Percentiles rank a stretch among this genome's conserved stretches.
phyloP scores from a whole-genome alignment of 2,113 vertebrate genomes.

The Columba livia region DNA sequence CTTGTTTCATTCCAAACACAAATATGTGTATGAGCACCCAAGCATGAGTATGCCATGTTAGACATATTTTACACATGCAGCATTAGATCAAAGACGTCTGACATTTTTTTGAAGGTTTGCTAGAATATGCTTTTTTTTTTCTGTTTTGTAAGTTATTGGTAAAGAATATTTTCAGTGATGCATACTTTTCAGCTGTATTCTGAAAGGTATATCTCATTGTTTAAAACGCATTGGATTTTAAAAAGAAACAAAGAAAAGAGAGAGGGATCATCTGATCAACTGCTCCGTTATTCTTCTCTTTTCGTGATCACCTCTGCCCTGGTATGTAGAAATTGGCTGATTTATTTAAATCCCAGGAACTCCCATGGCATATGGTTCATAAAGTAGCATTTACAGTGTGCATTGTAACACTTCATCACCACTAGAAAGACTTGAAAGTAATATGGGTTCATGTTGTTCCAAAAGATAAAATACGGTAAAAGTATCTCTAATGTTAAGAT shows the following conservation, averaged over 20 bases:
- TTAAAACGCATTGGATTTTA: not conserved
- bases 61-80: not conserved
- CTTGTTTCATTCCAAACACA: not conserved
- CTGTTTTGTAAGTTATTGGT: not conserved
- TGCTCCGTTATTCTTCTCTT: conserved; percentile 21
- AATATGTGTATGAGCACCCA: not conserved
- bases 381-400: conserved; percentile 38
- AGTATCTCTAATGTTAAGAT: not conserved
- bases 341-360: conserved; percentile 45
- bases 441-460: not conserved
- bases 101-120: not conserved
- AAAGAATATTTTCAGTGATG: not conserved
- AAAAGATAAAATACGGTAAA: not conserved
- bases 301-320: conserved; percentile 20
- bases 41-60: not conserved
- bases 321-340: conserved; percentile 22
- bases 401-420: not conserved
- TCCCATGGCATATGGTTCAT: not conserved
- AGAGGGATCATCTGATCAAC: not conserved
- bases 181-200: not conserved
- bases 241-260: not conserved
- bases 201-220: not conserved
- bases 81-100: not conserved
- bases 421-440: conserved; percentile 26
- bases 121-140: not conserved